Evolutionary conservation across 1,140 invertebrate species (phyloP), one percentile per base, ranked within the genome.

Genomic region (Anadara kagoshimensis): DNA sequence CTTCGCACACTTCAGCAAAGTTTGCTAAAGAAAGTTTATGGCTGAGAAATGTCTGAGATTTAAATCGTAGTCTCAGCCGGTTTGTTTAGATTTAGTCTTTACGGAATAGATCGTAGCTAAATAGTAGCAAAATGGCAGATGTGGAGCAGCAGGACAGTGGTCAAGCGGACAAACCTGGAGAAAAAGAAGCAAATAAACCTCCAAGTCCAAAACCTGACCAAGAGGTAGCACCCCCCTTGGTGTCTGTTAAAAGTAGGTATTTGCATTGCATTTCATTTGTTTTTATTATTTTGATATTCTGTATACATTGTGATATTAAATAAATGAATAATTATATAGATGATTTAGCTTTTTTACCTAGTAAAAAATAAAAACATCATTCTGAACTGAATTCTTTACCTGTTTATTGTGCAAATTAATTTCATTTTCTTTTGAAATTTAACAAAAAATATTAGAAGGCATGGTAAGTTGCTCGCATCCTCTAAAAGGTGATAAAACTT

Each of bases 171-270:
- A 36, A 36, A 36, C 83, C 79, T 5, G 78, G 81, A 49, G 84
- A 83, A 57, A 85, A 85, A 65, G 84, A 85, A 68, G 69, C 79
- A 14, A 85, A 78, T 59, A 85, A 85, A 61, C 70, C 82, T 7
- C 81, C 80, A 5, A 84, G 84, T 59, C 84, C 84, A 8, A 84
- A 85, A 58, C 84, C 84, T 47, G 82, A 83, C 18, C 72, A 73
- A 67, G 83, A 84, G 69, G 81, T 84, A 41, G 79, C 81, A 44
- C 82, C 84, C 24, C 84, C 84, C 5, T 73, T 84, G 20, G 68
- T 86, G 12, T 78, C 77, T 26, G 71, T 78, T 36, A 77, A 77
- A 57, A 45, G 72, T 75, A 68, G 47, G 57, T 41, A 64, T 16
- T n/a, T 20, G 2, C 2, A 29, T 61, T 10, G 12, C 8, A 41